Conservation (phyloP, 2,888 invertebrate species). For the Clepsis dumicolana region DNA sequence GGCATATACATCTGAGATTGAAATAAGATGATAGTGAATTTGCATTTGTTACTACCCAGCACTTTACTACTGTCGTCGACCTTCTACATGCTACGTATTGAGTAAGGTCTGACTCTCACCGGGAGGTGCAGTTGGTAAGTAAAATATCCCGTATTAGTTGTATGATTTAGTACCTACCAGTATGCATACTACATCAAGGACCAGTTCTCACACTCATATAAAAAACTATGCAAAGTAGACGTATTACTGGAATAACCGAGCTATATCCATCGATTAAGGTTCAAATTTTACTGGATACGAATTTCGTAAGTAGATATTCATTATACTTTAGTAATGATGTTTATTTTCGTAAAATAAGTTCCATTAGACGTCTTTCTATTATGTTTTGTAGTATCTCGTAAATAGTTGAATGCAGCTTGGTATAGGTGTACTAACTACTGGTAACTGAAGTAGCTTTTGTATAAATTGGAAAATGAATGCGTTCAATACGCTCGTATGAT, state of each 20-base stretch:
- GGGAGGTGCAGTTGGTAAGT: no score
- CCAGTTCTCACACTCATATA: conserved; percentile 8
- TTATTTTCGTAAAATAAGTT: not conserved
- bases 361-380: not conserved
- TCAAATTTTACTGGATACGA: not conserved
- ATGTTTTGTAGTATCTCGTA: not conserved
- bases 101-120: no score
- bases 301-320: not conserved
- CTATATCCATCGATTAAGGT: not conserved
- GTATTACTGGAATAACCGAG: not conserved
- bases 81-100: no score
- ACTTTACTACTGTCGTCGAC: conserved; percentile 9
- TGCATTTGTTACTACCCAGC: no score
- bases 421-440: no score
- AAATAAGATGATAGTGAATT: no score
- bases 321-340: not conserved
- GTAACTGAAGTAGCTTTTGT: not conserved
- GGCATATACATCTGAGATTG: no score
- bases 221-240: conserved; percentile 10
- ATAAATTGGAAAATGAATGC: not conserved
- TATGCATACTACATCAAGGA: not conserved
- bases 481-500: not conserved
- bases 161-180: conserved; percentile 3
- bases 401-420: not conserved
- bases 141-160: not conserved